phyloP scores from a whole-genome alignment of 2,113 vertebrate genomes.

The Phylloscopus whistleri region DNA sequence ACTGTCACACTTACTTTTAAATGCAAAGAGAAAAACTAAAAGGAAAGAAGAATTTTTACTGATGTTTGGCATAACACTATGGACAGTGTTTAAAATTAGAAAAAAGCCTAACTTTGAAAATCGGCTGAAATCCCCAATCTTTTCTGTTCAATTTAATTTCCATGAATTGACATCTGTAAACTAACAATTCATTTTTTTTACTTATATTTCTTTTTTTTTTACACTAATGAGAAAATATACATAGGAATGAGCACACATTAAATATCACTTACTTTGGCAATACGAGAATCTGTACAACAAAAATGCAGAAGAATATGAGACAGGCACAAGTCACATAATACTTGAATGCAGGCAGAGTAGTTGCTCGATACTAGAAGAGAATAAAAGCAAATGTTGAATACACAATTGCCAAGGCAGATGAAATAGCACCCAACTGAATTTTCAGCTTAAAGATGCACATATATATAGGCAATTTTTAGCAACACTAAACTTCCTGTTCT shows the following conservation, averaged over 20 bases:
- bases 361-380: slow-evolving; percentile 87
- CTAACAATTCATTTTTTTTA: not conserved
- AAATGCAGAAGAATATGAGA: slow-evolving; percentile 96
- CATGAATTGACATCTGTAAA: not conserved
- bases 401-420: not conserved
- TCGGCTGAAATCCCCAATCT: not conserved
- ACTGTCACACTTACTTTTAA: not conserved
- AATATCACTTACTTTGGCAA: slow-evolving; percentile 87
- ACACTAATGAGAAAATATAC: not conserved
- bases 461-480: not conserved
- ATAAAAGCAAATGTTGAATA: not conserved
- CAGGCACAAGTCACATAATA: slow-evolving; percentile 96
- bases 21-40: not conserved
- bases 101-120: not conserved
- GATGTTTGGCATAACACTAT: not conserved
- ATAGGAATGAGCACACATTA: not conserved
- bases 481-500: not conserved
- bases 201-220: not conserved
- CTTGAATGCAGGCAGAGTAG: slow-evolving; percentile 94
- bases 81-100: not conserved
- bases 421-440: not conserved
- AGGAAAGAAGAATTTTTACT: not conserved
- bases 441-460: not conserved
- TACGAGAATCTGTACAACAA: slow-evolving; percentile 92
- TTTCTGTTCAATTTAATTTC: not conserved